Base-by-base conservation (phyloP, 2,113 vertebrate species). In the Willisornis vidua region DNA sequence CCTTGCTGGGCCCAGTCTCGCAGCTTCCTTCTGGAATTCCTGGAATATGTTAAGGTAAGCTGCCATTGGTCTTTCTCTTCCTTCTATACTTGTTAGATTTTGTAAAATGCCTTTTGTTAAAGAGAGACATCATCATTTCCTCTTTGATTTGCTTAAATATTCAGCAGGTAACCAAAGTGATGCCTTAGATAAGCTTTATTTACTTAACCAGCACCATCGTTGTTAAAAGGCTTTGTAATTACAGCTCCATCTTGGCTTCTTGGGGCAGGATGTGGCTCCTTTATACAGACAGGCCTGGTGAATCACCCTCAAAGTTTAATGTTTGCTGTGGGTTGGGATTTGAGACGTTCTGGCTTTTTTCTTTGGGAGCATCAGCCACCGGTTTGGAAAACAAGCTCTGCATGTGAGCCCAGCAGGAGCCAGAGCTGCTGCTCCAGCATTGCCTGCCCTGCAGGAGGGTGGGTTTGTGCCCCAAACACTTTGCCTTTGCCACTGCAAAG, bases 21-120 rank as follows among this genome's bases (percentile, higher is more conserved):
- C 25, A 99, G 98, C 96, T 98, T 99, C 31, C 98, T 99, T 43
- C 96, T 98, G 43, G 99, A 99, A 85, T 99, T 99, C 95, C 98
- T 99, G 52, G 96, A 98, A 48, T 98, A 99, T 73, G 97, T 99
- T 29, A 98, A 99, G 99, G 99, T 99, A 96, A 98, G 97, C 26
- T 29, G 23, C 41, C 33, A 1, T 15, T 59, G 24, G 1, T 66
- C 77, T 86, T 66, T 68, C 83, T 94, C 6, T 23, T 73, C 19
- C 22, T 73, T 84, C n/a, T 33, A 2, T 9, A 7, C 61, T 54
- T 35, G 39, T 19, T 66, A 41, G 25, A 16, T 43, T 59, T 31
- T 65, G 7, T 61, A 4, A 67, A 85, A 55, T 41, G 23, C 6
- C 55, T 66, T 45, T 33, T 33, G 12, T 26, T 22, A 10, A 24